Evolutionary conservation across 2,888 invertebrate species (phyloP).

Genomic region (Stenichneumon culpator): DNA sequence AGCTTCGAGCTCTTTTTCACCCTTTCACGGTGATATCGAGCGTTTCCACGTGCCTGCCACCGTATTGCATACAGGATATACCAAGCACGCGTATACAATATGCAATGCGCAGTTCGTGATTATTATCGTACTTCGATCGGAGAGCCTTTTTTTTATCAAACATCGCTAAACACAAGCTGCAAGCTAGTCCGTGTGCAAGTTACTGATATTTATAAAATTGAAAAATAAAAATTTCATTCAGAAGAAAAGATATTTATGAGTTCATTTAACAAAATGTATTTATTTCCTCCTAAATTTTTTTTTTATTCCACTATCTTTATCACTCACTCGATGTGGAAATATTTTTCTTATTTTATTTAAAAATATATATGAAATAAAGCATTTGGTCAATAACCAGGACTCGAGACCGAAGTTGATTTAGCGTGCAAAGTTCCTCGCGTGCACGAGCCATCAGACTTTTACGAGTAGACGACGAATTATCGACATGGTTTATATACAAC

Average conservation of each 20-base stretch:
- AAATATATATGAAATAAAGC: background rate
- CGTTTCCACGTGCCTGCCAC: conserved; percentile 4
- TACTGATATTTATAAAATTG: background rate
- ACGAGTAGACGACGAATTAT: conserved; percentile 15
- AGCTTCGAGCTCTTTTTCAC: conserved; percentile 1
- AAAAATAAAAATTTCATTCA: too few relatives aligned
- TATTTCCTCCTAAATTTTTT: background rate
- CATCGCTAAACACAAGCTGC: background rate
- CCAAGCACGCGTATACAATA: background rate
- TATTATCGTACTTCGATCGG: conserved; percentile 12
- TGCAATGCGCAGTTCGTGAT: conserved; percentile 19
- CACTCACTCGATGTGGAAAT: background rate
- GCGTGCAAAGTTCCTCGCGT: conserved; percentile 37
- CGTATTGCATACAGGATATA: background rate
- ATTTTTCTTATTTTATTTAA: background rate
- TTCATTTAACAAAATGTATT: background rate
- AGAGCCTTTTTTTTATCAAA: background rate
- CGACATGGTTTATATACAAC: background rate
- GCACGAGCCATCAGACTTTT: conserved; percentile 6
- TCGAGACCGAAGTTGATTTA: background rate
- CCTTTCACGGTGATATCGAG: conserved; percentile 19
- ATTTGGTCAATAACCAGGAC: background rate
- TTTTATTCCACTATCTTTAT: background rate
- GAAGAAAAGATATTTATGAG: background rate
- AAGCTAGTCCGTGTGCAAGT: background rate